Percentiles rank a stretch among this genome's conserved stretches.
phyloP scores from a whole-genome alignment of 2,888 invertebrate genomes.

The Piscicola geometra region DNA sequence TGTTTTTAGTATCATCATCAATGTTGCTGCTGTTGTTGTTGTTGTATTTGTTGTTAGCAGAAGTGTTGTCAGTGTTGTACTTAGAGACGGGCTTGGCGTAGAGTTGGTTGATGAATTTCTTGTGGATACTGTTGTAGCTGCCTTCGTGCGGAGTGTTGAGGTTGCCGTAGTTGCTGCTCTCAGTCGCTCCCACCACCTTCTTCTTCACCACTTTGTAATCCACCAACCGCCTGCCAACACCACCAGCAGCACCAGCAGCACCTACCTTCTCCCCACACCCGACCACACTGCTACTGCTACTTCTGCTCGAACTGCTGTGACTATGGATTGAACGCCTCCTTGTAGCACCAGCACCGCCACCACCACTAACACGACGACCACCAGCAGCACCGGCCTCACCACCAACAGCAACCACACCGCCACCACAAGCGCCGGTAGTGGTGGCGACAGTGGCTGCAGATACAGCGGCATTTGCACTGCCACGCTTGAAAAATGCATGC shows the following conservation, averaged over 20 bases:
- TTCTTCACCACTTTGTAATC: not conserved
- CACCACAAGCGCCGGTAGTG: not conserved
- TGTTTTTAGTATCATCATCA: too few species aligned
- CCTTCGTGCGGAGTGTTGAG: too few species aligned
- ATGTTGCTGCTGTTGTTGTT: too few species aligned
- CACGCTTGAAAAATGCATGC: constrained; percentile 68
- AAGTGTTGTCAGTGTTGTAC: too few species aligned
- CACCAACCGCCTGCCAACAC: not conserved
- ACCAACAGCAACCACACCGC: too few species aligned
- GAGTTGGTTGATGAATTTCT: too few species aligned
- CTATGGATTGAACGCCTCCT: not conserved
- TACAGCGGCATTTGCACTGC: constrained; percentile 79
- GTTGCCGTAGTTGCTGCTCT: not conserved
- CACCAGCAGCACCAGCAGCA: constrained; percentile 8
- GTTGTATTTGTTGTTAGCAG: too few species aligned
- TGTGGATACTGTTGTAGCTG: too few species aligned
- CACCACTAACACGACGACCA: too few species aligned
- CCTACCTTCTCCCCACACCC: not conserved
- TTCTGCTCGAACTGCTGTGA: not conserved
- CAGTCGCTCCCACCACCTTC: not conserved
- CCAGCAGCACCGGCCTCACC: too few species aligned
- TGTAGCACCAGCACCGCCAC: too few species aligned
- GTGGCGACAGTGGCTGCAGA: constrained; percentile 56
- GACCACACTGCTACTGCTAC: not conserved
- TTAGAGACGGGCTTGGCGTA: too few species aligned